Base-by-base conservation (phyloP, 1,140 invertebrate species). In the Lepidurus packardi region DNA sequence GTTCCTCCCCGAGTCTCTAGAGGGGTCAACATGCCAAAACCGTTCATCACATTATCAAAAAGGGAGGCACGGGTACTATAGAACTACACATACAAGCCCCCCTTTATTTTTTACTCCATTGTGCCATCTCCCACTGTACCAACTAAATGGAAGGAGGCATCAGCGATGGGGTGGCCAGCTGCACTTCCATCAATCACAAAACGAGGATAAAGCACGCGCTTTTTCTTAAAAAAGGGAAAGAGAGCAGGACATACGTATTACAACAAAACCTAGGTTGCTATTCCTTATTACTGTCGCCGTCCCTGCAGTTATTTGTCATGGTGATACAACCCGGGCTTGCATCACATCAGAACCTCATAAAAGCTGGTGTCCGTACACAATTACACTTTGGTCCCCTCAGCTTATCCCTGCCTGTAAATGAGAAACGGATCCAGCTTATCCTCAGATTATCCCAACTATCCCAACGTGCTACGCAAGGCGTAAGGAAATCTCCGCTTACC, bases 101-200 rank as follows among this genome's bases (percentile, higher is more conserved):
- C 21, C 53, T 65, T 65, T 65, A n/a, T 65, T 65, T 65, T 21
- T 65, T 65, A 7, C 1, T 65, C 53, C 21, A 65, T 65, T 65
- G 53, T 65, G 21, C 53, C 34, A 34, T 34, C 34, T 34, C 34
- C 34, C 34, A 34, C 34, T 34, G 34, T 34, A 34, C 34, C 34
- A 65, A 65, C 53, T 65, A 65, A 65, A 65, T 65, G 53, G 53
- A 65, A 1, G 53, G 53, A 65, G 53, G 53, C 53, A 65, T 65
- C 53, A 65, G 16, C 53, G 21, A 21, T 65, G 21, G 53, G 53
- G 53, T 65, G 53, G 53, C 53, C 53, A 65, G 53, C 53, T 65
- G 53, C 53, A 65, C 53, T 65, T 65, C 53, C 53, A 65, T 65
- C 53, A 65, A 65, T 65, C 53, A 65, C 53, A 65, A 65, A 65